Evolutionary conservation across 2,888 invertebrate species (phyloP).

Genomic region (Heliconius ethilla): DNA sequence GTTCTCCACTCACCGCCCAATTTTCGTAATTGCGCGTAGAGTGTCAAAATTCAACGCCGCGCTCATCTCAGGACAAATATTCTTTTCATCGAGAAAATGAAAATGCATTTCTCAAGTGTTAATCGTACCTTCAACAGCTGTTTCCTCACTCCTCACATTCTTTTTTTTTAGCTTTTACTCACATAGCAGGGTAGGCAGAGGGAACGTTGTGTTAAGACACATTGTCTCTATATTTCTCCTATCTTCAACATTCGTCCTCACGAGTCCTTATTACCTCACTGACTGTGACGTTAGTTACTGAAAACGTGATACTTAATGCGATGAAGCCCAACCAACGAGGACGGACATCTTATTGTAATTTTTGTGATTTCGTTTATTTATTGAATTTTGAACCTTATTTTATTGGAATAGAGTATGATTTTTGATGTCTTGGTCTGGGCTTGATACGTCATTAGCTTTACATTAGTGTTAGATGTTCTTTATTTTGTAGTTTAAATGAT

Average conservation of each 20-base stretch:
- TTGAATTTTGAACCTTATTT: not conserved
- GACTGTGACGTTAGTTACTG: conserved; percentile 53
- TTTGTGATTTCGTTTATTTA: not conserved
- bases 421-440: not conserved
- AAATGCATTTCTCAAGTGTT: too few relatives aligned
- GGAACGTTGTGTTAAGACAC: not conserved
- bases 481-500: not conserved
- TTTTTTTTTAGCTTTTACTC: too few relatives aligned
- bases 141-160: too few relatives aligned
- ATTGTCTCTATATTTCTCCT: not conserved
- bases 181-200: too few relatives aligned
- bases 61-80: too few relatives aligned
- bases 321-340: conserved; percentile 65
- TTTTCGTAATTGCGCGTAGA: too few relatives aligned
- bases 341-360: conserved; percentile 47
- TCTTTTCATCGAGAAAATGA: too few relatives aligned
- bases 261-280: not conserved
- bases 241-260: not conserved
- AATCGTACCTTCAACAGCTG: too few relatives aligned
- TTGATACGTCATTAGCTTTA: not conserved
- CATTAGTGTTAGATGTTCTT: not conserved
- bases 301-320: conserved; percentile 64
- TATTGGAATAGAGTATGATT: not conserved
- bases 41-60: too few relatives aligned
- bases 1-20: too few relatives aligned